Evolutionary conservation across 2,888 invertebrate genomes (phyloP).

Genomic region (Amblyjoppa proteus): DNA sequence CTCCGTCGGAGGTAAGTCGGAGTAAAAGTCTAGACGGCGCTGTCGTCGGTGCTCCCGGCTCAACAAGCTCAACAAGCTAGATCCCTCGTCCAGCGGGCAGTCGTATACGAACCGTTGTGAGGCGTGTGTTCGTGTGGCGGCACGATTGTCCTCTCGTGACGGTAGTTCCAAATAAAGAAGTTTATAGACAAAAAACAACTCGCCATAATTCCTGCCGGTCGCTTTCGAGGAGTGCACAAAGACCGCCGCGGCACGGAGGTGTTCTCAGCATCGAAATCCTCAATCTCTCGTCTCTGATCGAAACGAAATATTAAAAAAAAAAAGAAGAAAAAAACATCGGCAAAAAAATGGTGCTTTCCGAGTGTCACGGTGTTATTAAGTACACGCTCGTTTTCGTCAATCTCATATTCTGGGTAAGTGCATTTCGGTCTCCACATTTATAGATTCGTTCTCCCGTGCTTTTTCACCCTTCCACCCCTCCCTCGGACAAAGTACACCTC

Average conservation of each 20-base stretch:
- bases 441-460: background rate
- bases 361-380: slow-evolving; percentile 90
- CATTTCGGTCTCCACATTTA: slow-evolving; percentile 14
- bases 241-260: background rate
- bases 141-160: slow-evolving; percentile 19
- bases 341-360: slow-evolving; percentile 88
- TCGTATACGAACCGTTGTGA: slow-evolving; percentile 63
- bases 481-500: background rate
- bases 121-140: slow-evolving; percentile 27
- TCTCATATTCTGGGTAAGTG: slow-evolving; percentile 91
- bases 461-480: slow-evolving; percentile 4
- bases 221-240: slow-evolving; percentile 6
- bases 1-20: background rate
- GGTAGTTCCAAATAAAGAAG: slow-evolving; percentile 29
- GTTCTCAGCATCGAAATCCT: background rate
- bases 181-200: slow-evolving; percentile 2
- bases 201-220: slow-evolving; percentile 5
- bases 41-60: background rate
- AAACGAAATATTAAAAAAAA: slow-evolving; percentile 12
- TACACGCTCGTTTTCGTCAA: slow-evolving; percentile 90
- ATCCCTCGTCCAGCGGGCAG: slow-evolving; percentile 46
- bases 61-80: background rate
- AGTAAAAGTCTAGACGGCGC: background rate
- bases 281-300: slow-evolving; percentile 11
- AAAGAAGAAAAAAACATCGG: slow-evolving; percentile 44